Base-by-base conservation (phyloP, 2,888 invertebrate species). In the Suillia variegata region DNA sequence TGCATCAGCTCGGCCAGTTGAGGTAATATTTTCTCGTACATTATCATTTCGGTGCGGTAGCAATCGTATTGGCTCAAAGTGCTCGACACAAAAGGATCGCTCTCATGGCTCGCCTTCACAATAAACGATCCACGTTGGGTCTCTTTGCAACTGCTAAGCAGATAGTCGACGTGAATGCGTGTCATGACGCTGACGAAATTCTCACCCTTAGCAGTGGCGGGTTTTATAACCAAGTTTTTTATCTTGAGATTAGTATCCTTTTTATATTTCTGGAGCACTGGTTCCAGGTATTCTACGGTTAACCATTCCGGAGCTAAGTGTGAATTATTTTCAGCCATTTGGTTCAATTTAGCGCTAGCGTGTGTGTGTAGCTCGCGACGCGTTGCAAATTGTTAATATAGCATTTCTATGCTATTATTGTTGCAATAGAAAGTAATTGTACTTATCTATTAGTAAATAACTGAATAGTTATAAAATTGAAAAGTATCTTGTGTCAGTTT, bases 11-110 rank as follows among this genome's bases (percentile, higher is more conserved):
- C 54, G 2, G 56, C 69, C 10, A 79, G 42, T 34, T 71, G 55
- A 2, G 79, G 79, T 18, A 79, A 56, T 1, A 79, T 64, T 38
- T 70, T 64, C 12, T 74, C 74, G 54, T 79, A 79, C 70, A 79
- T 74, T 13, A 70, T 54, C 74, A 78, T 79, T 63, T 79, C 79
- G 2, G 75, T 73, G 13, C 62, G 61, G 61, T 68, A 72, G 1
- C 69, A 63, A 50, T 78, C 63, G 56, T 76, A 79, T 15, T 62
- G 31, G 1, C 58, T 59, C 13, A 77, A 69, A 2, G 73, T 62
- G 3, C 47, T 66, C 2, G 66, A 66, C 2, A 66, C 51, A 24
- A 64, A 67, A 1, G 69, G 67, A 68, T 76, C 72, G 24, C 64
- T 66, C 62, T 79, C 76, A 55, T 70, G 67, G 0, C 72, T 68